phyloP scores from a whole-genome alignment of 2,888 invertebrate genomes.

The Aphelenchoides bicaudatus region DNA sequence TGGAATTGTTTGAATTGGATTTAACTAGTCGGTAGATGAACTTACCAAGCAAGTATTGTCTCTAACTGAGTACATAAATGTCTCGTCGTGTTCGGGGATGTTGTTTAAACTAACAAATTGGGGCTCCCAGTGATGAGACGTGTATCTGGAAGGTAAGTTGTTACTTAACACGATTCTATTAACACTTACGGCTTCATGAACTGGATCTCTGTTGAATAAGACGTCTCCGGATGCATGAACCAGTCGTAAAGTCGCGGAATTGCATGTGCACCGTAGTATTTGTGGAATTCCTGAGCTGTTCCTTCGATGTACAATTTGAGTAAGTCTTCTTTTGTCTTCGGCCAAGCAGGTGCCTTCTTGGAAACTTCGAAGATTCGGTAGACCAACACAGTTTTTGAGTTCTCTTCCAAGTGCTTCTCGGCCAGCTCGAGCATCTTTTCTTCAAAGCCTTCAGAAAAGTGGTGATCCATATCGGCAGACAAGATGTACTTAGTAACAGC shows the following conservation, averaged over 20 bases:
- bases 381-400: constrained; percentile 30
- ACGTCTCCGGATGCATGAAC: constrained; percentile 23
- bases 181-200: constrained; percentile 21
- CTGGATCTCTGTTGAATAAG: constrained; percentile 15
- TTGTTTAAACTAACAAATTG: constrained; percentile 30
- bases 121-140: constrained; percentile 32
- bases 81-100: constrained; percentile 33
- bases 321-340: constrained; percentile 28
- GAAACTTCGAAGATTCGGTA: constrained; percentile 36
- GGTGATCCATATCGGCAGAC: constrained; percentile 35
- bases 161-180: not conserved
- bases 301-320: constrained; percentile 15
- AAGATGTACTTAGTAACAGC: constrained; percentile 30
- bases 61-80: constrained; percentile 29
- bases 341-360: constrained; percentile 19
- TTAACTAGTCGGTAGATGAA: constrained; percentile 2
- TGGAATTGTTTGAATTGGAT: constrained; percentile 9
- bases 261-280: constrained; percentile 31
- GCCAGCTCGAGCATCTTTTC: constrained; percentile 26
- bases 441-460: constrained; percentile 32
- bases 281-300: constrained; percentile 33
- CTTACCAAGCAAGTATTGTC: constrained; percentile 38
- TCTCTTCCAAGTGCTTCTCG: constrained; percentile 15
- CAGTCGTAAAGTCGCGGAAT: constrained; percentile 34
- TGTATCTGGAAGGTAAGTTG: constrained; percentile 26